Evolutionary conservation across 2,113 vertebrate genomes (phyloP).

Genomic region (Amia ocellicauda): DNA sequence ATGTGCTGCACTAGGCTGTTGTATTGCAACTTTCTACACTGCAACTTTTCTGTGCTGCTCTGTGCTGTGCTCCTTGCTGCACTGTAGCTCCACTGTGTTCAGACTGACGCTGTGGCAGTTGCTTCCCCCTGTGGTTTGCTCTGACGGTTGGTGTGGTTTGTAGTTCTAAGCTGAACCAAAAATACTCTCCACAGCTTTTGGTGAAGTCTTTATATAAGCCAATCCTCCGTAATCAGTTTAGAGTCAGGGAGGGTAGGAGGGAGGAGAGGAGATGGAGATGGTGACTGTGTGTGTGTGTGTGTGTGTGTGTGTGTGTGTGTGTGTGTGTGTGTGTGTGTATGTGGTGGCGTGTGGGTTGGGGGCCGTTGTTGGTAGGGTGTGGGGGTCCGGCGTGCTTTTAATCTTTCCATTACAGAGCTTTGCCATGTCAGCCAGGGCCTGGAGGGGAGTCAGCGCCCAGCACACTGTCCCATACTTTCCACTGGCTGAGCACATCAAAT

Average conservation of each 20-base stretch:
- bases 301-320: no score
- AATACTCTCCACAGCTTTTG: slow-evolving; percentile 49
- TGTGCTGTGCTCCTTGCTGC: neutral
- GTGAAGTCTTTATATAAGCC: slow-evolving; percentile 66
- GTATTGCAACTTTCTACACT: no score
- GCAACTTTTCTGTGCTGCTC: neutral
- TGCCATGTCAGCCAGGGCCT: slow-evolving; percentile 55
- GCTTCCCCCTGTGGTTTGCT: slow-evolving; percentile 27
- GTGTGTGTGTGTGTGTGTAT: no score
- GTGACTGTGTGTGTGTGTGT: no score
- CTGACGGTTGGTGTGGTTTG: slow-evolving; percentile 17
- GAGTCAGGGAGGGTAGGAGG: slow-evolving; percentile 32
- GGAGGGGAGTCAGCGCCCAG: slow-evolving; percentile 54
- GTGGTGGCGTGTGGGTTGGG: no score
- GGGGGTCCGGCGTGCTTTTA: slow-evolving; percentile 59
- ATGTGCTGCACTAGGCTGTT: no score
- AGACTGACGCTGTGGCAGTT: slow-evolving; percentile 33
- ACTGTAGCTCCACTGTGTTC: slow-evolving; percentile 7
- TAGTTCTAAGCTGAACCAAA: slow-evolving; percentile 41
- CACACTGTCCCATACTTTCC: slow-evolving; percentile 64
- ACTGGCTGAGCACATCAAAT: slow-evolving; percentile 67
- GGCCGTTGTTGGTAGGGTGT: no score
- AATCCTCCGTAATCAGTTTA: slow-evolving; percentile 70
- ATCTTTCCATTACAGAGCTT: slow-evolving; percentile 74
- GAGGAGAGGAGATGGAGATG: slow-evolving; percentile 26